phyloP scores from a whole-genome alignment of 2,113 vertebrate species.

The Pitta sordida region DNA sequence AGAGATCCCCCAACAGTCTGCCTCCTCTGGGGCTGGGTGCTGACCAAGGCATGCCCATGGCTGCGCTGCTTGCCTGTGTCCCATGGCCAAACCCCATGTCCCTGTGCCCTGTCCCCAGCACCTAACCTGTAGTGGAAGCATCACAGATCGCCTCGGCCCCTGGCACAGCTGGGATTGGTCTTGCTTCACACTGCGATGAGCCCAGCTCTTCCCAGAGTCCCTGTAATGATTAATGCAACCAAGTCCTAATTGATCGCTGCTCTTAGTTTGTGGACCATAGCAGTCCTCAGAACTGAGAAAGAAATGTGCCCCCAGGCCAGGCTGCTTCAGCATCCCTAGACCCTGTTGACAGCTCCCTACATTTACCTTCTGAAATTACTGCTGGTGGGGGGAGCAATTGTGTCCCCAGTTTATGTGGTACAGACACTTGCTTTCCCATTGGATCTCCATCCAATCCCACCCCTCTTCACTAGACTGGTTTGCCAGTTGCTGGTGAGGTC shows the following conservation, averaged over 20 bases:
- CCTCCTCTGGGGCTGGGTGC: background rate
- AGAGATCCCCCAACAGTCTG: accelerated
- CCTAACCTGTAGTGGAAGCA: background rate
- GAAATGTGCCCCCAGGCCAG: background rate
- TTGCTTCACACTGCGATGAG: background rate
- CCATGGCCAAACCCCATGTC: accelerated
- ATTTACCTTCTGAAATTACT: background rate
- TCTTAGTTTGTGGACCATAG: background rate
- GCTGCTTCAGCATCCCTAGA: background rate
- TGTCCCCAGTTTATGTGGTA: background rate
- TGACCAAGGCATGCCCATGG: background rate
- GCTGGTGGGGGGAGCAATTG: background rate
- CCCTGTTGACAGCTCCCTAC: background rate
- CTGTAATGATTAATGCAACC: background rate
- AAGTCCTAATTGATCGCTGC: background rate
- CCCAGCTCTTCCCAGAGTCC: background rate
- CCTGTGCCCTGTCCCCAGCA: background rate
- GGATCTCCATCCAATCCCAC: background rate
- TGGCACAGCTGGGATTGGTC: background rate
- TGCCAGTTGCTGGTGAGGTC: background rate
- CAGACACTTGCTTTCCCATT: background rate
- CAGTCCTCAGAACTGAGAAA: background rate
- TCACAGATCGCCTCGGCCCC: background rate
- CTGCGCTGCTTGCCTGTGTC: background rate
- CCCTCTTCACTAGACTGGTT: background rate